Percentiles rank a stretch among this genome's conserved stretches.
Evolutionary conservation across 2,797 vertebrate species (phyloP).

Genomic region (Steatocranus sp.): DNA sequence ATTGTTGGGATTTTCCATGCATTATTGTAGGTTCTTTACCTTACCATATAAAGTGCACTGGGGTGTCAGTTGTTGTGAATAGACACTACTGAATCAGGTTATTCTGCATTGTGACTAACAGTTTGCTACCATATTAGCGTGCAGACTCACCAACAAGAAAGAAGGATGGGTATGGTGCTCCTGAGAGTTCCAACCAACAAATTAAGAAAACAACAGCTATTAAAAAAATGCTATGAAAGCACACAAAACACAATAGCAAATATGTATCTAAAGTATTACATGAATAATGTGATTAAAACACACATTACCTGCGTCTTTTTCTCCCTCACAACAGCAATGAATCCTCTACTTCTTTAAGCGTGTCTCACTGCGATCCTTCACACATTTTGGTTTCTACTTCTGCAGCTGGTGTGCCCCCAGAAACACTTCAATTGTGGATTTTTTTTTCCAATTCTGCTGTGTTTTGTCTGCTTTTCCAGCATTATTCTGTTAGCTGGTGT

Average conservation of each 20-base stretch:
- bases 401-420: neutral
- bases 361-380: neutral
- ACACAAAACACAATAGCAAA: neutral
- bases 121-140: fast-evolving
- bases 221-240: fast-evolving
- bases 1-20: neutral
- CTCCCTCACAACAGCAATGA: neutral
- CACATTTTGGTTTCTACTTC: neutral
- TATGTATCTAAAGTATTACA: neutral
- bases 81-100: neutral
- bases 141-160: neutral
- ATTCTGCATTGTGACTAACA: neutral
- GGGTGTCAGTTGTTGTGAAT: neutral
- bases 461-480: neutral
- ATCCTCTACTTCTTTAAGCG: neutral
- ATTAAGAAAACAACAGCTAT: neutral
- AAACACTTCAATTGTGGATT: neutral
- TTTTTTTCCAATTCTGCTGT: fast-evolving
- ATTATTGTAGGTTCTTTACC: neutral
- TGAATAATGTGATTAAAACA: neutral
- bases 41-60: fast-evolving
- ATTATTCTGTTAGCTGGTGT: neutral
- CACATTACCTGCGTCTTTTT: neutral
- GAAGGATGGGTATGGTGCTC: neutral
- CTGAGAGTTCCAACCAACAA: neutral